phyloP scores from a whole-genome alignment of 2,113 vertebrate genomes.

The Gavia stellata region DNA sequence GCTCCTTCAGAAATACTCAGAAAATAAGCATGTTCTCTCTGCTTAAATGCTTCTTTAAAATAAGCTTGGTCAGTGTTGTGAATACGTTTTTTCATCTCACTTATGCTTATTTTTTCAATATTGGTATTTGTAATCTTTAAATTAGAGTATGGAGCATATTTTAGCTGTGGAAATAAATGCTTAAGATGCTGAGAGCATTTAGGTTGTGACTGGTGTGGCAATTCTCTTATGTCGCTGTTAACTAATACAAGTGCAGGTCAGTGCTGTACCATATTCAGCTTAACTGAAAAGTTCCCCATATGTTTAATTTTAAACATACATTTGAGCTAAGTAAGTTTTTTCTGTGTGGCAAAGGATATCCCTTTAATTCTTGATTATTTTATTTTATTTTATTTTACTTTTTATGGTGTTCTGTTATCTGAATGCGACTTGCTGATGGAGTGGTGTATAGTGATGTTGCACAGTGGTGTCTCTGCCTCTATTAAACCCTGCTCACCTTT shows the following conservation, averaged over 20 bases:
- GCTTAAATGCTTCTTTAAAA: background rate
- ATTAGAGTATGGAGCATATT: background rate
- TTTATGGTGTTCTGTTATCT: no score
- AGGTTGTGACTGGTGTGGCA: background rate
- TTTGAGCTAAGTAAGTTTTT: background rate
- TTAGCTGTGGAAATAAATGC: background rate
- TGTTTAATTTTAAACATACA: background rate
- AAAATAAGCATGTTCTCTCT: background rate
- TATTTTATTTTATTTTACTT: background rate
- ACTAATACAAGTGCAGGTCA: background rate
- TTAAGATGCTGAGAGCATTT: background rate
- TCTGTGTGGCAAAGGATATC: background rate
- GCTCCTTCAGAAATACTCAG: background rate
- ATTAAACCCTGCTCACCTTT: background rate
- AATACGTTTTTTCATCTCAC: fast-evolving
- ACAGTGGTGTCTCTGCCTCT: background rate
- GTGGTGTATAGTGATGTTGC: background rate
- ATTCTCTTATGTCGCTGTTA: background rate
- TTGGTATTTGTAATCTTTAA: background rate
- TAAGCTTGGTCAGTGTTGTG: background rate
- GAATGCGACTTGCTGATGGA: background rate
- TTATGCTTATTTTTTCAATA: background rate
- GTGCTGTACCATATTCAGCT: background rate
- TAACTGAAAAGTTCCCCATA: background rate
- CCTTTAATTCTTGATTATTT: background rate